Evolutionary conservation across 2,113 vertebrate species (phyloP).

Genomic region (Myanophis thanlyinensis): DNA sequence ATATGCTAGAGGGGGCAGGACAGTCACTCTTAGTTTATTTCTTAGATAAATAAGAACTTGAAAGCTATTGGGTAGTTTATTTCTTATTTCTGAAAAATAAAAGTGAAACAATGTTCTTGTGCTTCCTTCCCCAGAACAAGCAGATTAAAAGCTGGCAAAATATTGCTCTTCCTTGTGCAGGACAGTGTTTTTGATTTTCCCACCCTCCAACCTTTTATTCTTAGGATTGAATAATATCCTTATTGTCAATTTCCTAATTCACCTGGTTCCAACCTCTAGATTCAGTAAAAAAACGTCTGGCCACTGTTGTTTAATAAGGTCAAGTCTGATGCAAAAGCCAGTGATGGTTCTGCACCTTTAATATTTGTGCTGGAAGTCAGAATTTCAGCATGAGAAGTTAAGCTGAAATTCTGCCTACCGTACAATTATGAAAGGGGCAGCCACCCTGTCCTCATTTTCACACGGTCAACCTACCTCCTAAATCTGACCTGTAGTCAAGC

Average conservation of each 20-base stretch:
- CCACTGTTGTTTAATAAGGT: background rate
- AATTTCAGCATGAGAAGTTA: background rate
- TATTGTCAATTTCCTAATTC: background rate
- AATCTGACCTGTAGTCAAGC: background rate
- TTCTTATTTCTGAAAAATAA: background rate
- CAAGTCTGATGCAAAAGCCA: background rate
- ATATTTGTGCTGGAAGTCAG: background rate
- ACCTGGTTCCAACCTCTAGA: background rate
- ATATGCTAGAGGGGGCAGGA: background rate
- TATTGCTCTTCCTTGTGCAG: background rate
- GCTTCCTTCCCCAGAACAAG: background rate
- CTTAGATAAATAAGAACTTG: background rate
- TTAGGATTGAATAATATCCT: background rate
- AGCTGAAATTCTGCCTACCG: background rate
- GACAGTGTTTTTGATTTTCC: background rate
- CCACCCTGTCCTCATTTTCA: background rate
- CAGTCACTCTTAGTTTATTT: background rate
- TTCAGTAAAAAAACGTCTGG: background rate
- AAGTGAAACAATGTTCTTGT: background rate
- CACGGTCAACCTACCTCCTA: background rate
- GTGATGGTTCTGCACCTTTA: background rate
- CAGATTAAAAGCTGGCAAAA: background rate
- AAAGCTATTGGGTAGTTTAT: background rate
- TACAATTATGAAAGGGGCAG: background rate
- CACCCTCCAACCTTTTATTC: background rate